phyloP scores from a whole-genome alignment of 2,888 invertebrate genomes.

The Adela reaumurella region DNA sequence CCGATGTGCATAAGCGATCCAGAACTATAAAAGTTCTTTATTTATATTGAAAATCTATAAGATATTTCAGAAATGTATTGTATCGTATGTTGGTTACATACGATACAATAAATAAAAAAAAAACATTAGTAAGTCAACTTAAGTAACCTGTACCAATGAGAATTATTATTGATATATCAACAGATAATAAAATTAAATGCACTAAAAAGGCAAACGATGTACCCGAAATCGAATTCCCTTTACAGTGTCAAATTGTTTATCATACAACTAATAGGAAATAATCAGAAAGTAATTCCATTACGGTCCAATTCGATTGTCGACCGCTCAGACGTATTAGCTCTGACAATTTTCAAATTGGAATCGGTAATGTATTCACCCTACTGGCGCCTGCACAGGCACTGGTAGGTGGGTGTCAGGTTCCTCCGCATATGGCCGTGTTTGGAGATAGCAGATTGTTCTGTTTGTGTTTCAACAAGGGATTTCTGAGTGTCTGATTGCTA shows the following conservation, averaged over 20 bases:
- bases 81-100: too few species aligned
- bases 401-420: slow-evolving; percentile 17
- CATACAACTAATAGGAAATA: slow-evolving; percentile 45
- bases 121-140: too few species aligned
- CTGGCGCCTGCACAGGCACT: neutral
- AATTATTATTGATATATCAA: too few species aligned
- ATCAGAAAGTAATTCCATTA: slow-evolving; percentile 36
- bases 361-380: slow-evolving; percentile 46
- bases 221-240: slow-evolving; percentile 9
- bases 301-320: slow-evolving; percentile 37
- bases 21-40: too few species aligned
- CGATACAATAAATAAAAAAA: too few species aligned
- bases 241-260: slow-evolving; percentile 22
- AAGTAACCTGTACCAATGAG: too few species aligned
- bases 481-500: neutral
- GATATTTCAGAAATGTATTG: too few species aligned
- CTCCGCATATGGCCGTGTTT: slow-evolving; percentile 27
- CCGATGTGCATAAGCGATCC: too few species aligned
- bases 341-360: slow-evolving; percentile 51
- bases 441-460: slow-evolving; percentile 23
- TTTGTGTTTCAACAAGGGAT: neutral
- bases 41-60: too few species aligned
- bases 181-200: too few species aligned
- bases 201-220: too few species aligned
- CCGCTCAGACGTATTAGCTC: slow-evolving; percentile 36